Conservation (phyloP, 2,888 invertebrate species). For the Trypoxylon attenuatum region DNA sequence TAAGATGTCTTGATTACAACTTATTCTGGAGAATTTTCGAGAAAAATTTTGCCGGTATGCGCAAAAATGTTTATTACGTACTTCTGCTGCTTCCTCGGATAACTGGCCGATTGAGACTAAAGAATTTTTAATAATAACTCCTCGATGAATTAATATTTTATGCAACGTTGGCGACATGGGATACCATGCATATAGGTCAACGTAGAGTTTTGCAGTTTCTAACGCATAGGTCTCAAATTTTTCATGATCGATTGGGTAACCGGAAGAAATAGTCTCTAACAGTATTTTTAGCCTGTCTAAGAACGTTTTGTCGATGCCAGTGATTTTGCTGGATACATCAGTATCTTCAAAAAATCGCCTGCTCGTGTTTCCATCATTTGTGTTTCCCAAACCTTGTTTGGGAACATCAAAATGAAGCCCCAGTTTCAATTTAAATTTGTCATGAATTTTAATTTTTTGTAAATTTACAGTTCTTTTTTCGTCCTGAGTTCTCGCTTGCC, state of each 20-base stretch:
- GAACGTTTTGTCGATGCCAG: neutral
- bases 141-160: slow-evolving; percentile 47
- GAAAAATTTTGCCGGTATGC: neutral
- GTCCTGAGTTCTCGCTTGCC: slow-evolving; percentile 26
- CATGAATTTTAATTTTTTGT: slow-evolving; percentile 8
- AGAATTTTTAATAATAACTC: neutral
- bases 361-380: slow-evolving; percentile 39
- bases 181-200: slow-evolving; percentile 20
- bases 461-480: slow-evolving; percentile 3
- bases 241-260: neutral
- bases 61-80: slow-evolving; percentile 5
- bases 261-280: slow-evolving; percentile 1
- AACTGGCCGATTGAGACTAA: slow-evolving; percentile 22
- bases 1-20: neutral
- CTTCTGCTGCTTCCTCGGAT: slow-evolving; percentile 44
- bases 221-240: neutral
- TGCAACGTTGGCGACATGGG: slow-evolving; percentile 51
- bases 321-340: slow-evolving; percentile 17
- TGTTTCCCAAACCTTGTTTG: slow-evolving; percentile 33
- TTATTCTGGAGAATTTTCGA: neutral
- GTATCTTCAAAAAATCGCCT: slow-evolving; percentile 33
- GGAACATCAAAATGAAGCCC: slow-evolving; percentile 35
- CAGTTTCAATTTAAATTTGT: slow-evolving; percentile 21
- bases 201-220: slow-evolving; percentile 39
- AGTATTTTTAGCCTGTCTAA: neutral